These are phyloP conservation scores for Rhinogobius similis DNA, from an alignment of 2,113 vertebrate species.

Conservation along the genomic window DNA sequence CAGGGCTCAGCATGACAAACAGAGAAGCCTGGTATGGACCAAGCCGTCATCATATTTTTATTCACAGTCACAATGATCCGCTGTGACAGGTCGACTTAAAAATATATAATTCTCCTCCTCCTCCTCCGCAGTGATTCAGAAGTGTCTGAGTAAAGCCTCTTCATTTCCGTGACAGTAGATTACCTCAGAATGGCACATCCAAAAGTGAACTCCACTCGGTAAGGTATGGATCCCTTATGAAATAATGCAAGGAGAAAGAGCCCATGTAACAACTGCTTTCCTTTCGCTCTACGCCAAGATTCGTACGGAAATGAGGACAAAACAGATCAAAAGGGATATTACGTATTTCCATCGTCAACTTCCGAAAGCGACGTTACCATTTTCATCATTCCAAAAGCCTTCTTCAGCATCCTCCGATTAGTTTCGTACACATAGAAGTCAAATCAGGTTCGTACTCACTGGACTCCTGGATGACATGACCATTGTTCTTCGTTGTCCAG, in stretches of 20 bases:
- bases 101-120: conserved; percentile 12
- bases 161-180: not conserved
- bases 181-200: not conserved
- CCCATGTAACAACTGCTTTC: conserved; percentile 9
- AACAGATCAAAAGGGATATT: conserved; percentile 20
- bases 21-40: conserved; percentile 20
- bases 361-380: conserved; percentile 9
- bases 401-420: conserved; percentile 28
- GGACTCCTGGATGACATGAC: conserved; percentile 13
- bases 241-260: not conserved
- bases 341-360: conserved; percentile 30
- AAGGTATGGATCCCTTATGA: not conserved
- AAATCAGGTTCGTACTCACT: conserved; percentile 15
- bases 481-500: conserved; percentile 14
- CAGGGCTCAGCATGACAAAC: conserved; percentile 45
- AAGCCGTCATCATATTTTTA: conserved; percentile 41
- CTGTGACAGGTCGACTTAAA: conserved; percentile 10
- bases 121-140: not conserved
- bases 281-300: not conserved
- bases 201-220: not conserved
- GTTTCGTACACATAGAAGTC: conserved; percentile 21
- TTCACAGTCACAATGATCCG: conserved; percentile 39
- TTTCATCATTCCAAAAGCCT: conserved; percentile 27
- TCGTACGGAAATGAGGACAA: conserved; percentile 37
- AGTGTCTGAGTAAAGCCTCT: not conserved